phyloP scores from a whole-genome alignment of 2,797 vertebrate species.

The Pseudotriccus pelzelni region DNA sequence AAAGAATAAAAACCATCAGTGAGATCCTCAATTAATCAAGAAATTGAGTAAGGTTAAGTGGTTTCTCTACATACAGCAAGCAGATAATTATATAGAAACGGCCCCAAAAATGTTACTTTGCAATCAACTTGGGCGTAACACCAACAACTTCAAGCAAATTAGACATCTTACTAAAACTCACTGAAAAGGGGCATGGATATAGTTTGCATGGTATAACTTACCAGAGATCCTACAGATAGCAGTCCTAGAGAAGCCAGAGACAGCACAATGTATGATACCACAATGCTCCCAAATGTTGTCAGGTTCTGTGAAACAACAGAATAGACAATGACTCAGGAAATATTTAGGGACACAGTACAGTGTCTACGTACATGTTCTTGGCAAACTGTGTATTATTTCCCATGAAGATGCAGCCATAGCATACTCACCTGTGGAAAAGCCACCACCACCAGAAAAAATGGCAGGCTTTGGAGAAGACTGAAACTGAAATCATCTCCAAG shows the following conservation, averaged over 20 bases:
- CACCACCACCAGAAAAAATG: not conserved
- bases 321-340: not conserved
- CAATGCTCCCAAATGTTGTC: conserved; percentile 73
- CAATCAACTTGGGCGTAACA: not conserved
- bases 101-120: not conserved
- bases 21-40: not conserved
- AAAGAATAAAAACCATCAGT: not conserved
- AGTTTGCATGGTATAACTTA: conserved; percentile 64
- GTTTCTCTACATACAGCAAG: not conserved
- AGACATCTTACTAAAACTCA: not conserved
- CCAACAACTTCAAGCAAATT: not conserved
- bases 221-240: conserved; percentile 78
- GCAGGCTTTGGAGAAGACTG: not conserved
- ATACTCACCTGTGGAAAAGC: not conserved
- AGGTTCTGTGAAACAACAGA: conserved; percentile 70
- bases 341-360: not conserved
- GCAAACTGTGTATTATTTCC: not conserved
- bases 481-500: not conserved
- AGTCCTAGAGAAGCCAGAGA: conserved; percentile 80
- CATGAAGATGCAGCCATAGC: not conserved
- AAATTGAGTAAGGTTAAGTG: not conserved
- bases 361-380: not conserved
- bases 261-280: conserved; percentile 76
- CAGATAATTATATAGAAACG: not conserved
- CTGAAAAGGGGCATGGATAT: not conserved